Percentiles rank a stretch among this genome's conserved stretches.
Conservation (phyloP, 2,113 vertebrate species). For the Stigmatopora nigra region DNA sequence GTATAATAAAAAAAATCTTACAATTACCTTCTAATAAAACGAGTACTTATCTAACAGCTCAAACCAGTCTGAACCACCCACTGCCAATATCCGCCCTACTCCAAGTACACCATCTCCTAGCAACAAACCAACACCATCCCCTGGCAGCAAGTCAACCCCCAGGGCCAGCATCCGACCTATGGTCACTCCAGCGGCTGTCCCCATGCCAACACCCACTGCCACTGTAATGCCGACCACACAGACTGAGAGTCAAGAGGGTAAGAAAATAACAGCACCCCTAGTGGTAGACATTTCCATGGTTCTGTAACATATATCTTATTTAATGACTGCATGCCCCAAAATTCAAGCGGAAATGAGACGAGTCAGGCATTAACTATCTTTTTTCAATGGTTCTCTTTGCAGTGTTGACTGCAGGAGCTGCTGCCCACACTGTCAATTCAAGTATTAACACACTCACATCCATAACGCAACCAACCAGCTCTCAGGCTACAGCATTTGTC, state of each 20-base stretch:
- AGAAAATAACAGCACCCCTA: constrained; percentile 7
- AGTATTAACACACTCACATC: constrained; percentile 77
- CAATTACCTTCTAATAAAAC: not conserved
- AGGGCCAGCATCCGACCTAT: constrained; percentile 96
- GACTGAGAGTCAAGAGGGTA: constrained; percentile 90
- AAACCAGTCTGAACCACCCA: constrained; percentile 87
- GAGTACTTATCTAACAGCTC: constrained; percentile 63
- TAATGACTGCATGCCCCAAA: not conserved
- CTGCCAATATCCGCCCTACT: constrained; percentile 97
- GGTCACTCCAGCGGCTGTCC: constrained; percentile 86
- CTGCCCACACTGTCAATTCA: constrained; percentile 87
- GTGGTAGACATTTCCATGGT: not conserved
- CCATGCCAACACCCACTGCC: constrained; percentile 89
- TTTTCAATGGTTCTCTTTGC: not conserved
- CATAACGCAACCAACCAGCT: constrained; percentile 78
- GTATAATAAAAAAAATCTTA: not conserved
- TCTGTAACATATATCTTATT: not conserved
- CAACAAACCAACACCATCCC: constrained; percentile 68
- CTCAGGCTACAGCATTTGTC: constrained; percentile 90
- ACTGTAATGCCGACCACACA: constrained; percentile 98
- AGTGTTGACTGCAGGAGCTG: constrained; percentile 66
- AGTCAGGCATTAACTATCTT: not conserved
- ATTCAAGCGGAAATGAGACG: not conserved
- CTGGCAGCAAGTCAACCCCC: constrained; percentile 89
- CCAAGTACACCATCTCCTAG: constrained; percentile 82